A percentile compares a stretch with the other conserved stretches of the same genome.
Conservation (phyloP, 2,797 vertebrate species). For the Lycodopsis pacificus region DNA sequence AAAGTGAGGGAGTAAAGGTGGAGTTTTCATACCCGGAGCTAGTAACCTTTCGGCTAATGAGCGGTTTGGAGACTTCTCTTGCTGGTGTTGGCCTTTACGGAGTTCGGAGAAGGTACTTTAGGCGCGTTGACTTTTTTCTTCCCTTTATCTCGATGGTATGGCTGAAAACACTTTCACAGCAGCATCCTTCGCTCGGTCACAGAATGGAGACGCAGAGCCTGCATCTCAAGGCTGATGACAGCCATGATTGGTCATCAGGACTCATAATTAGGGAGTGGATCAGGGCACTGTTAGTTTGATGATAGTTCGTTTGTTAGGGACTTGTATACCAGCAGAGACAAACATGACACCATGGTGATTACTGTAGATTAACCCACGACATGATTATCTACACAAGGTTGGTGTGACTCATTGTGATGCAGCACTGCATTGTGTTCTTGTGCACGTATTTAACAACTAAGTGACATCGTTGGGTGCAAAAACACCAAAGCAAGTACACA, state of each 20-base stretch:
- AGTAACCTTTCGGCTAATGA: constrained; percentile 74
- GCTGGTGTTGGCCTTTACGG: constrained; percentile 59
- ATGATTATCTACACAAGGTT: background rate
- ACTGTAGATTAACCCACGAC: constrained; percentile 4
- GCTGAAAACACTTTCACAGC: constrained; percentile 41
- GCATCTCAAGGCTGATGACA: constrained; percentile 35
- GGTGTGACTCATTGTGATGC: background rate
- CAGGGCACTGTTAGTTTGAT: constrained; percentile 13
- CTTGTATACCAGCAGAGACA: background rate
- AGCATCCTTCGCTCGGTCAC: constrained; percentile 26
- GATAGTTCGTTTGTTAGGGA: constrained; percentile 3
- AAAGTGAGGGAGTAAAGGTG: constrained; percentile 39
- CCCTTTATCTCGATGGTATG: constrained; percentile 48
- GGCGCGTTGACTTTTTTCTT: constrained; percentile 56
- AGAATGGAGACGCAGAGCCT: constrained; percentile 16
- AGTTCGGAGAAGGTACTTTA: constrained; percentile 64
- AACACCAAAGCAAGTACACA: background rate
- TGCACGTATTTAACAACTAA: background rate
- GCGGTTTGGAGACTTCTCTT: constrained; percentile 54
- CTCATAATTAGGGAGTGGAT: constrained; percentile 23
- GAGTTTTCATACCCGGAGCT: constrained; percentile 54
- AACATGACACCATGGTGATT: constrained; percentile 7
- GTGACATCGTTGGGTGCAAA: background rate
- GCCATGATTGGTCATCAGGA: constrained; percentile 29
- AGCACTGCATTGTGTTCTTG: background rate